Conservation (phyloP, 2,113 vertebrate genomes). For the Brachirus orientalis region DNA sequence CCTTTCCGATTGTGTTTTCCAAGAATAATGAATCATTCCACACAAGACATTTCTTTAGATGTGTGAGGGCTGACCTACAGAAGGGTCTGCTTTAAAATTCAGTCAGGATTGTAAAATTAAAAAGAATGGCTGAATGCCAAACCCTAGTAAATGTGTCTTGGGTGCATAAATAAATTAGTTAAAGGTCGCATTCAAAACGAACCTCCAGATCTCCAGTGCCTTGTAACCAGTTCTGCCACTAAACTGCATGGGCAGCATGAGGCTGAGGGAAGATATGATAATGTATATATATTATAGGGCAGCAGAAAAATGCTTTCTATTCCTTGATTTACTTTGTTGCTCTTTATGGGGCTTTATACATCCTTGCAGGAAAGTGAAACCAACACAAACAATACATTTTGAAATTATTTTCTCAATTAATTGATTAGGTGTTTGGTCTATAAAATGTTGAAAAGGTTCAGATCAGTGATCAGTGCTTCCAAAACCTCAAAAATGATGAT, state of each 20-base stretch:
- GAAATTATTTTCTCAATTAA: no score
- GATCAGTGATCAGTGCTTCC: no score
- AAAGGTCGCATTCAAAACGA: slow-evolving; percentile 10
- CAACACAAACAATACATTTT: no score
- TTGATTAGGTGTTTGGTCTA: no score
- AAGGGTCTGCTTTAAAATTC: neutral
- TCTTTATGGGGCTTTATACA: no score
- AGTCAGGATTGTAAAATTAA: neutral
- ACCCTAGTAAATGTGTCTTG: neutral
- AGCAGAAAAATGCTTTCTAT: no score
- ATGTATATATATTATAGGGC: neutral
- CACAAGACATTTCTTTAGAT: neutral
- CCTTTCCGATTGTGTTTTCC: neutral
- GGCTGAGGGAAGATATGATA: neutral
- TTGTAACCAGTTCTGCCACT: neutral
- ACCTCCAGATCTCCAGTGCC: neutral
- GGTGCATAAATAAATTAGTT: neutral
- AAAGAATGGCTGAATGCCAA: slow-evolving; percentile 2
- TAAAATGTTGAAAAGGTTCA: no score
- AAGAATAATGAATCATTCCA: neutral
- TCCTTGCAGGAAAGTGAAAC: neutral
- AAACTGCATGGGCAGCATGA: neutral
- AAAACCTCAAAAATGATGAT: no score
- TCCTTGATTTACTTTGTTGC: neutral
- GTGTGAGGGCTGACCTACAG: slow-evolving; percentile 1